Percentiles rank a stretch among this genome's conserved stretches.
Evolutionary conservation across 1,140 invertebrate genomes (phyloP).

Genomic region (Phocides pigmalion): DNA sequence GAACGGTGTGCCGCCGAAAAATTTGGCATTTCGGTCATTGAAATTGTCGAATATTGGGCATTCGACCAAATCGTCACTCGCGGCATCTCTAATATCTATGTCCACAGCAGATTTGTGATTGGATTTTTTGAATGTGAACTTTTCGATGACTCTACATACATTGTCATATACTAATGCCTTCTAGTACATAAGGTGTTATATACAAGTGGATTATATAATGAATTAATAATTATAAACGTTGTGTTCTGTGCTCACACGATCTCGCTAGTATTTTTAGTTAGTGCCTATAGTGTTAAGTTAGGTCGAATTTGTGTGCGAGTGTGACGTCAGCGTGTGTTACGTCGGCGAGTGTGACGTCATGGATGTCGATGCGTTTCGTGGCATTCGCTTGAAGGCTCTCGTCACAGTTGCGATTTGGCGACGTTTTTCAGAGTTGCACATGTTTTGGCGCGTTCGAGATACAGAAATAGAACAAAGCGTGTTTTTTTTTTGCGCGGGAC

Average conservation of each 20-base stretch:
- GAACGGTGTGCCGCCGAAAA: no score
- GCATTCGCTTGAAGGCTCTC: background rate
- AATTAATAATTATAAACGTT: slow-evolving; percentile 51
- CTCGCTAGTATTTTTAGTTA: slow-evolving; percentile 82
- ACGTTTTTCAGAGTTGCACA: no score
- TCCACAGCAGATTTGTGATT: slow-evolving; percentile 30
- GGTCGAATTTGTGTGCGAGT: slow-evolving; percentile 56
- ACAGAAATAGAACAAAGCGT: no score
- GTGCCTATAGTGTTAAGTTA: slow-evolving; percentile 78
- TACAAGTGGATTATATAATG: slow-evolving; percentile 41
- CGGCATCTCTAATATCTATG: no score
- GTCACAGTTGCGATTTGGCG: background rate
- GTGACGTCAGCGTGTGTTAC: slow-evolving; percentile 40
- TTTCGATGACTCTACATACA: slow-evolving; percentile 44
- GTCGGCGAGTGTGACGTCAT: slow-evolving; percentile 47
- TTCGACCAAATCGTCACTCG: no score
- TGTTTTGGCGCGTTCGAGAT: no score
- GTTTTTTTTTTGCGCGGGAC: no score
- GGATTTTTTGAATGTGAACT: slow-evolving; percentile 31
- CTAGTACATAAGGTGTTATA: slow-evolving; percentile 61
- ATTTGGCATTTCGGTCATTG: no score
- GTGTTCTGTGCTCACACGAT: slow-evolving; percentile 82
- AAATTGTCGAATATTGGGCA: no score
- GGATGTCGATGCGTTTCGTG: background rate
- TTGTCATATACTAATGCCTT: slow-evolving; percentile 61